Evolutionary conservation across 2,888 invertebrate genomes (phyloP).

Genomic region (Eupithecia abbreviata): DNA sequence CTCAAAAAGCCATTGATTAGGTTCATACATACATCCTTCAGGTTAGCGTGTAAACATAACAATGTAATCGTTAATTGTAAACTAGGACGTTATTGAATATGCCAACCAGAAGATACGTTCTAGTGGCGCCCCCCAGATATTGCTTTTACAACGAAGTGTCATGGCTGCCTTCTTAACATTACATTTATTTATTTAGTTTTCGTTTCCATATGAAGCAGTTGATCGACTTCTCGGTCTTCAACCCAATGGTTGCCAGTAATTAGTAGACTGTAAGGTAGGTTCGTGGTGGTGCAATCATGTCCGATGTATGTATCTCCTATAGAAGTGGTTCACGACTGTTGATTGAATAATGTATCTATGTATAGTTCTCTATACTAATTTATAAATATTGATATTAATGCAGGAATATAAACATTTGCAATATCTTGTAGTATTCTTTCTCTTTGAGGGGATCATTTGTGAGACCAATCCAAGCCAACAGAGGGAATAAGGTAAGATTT

Average conservation of each 20-base stretch:
- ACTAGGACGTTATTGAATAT: neutral
- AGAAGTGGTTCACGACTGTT: slow-evolving; percentile 34
- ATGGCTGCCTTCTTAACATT: neutral
- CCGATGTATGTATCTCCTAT: slow-evolving; percentile 35
- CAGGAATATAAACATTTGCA: slow-evolving; percentile 46
- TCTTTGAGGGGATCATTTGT: neutral
- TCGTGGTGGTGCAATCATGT: slow-evolving; percentile 27
- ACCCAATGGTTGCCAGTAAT: neutral
- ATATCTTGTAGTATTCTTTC: slow-evolving; percentile 34
- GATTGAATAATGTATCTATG: slow-evolving; percentile 33
- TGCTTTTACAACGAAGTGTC: neutral
- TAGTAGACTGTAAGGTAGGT: slow-evolving; percentile 13
- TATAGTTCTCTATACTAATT: slow-evolving; percentile 37
- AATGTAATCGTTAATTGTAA: neutral
- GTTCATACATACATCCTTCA: neutral
- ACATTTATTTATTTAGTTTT: slow-evolving; percentile 1
- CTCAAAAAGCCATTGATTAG: neutral
- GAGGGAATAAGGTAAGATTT: slow-evolving; percentile 25
- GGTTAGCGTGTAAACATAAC: neutral
- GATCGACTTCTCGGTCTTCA: neutral
- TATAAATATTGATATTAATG: slow-evolving; percentile 44
- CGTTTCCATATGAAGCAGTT: neutral
- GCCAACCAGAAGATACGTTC: neutral
- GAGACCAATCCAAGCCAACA: neutral
- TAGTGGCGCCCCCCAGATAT: neutral